These are phyloP conservation scores for Plebejus argus DNA, from an alignment of 2,888 invertebrate species.

Conservation along the genomic window DNA sequence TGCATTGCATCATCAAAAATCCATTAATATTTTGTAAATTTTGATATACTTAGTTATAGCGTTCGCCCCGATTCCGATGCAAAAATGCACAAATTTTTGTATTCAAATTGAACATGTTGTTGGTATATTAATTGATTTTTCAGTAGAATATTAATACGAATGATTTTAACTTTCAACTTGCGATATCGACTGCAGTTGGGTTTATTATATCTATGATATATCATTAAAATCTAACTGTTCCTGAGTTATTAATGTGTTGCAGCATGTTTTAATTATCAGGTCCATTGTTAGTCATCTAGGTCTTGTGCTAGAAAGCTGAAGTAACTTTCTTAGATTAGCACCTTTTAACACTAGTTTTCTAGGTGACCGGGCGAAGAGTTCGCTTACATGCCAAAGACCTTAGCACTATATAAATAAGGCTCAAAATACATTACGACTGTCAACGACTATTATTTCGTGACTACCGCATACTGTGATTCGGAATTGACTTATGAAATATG, in stretches of 20 bases:
- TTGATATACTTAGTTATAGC: no score
- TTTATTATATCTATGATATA: background rate
- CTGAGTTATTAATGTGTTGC: background rate
- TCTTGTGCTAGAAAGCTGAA: slow-evolving; percentile 22
- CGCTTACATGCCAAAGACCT: background rate
- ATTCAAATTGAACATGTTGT: no score
- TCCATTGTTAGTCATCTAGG: slow-evolving; percentile 18
- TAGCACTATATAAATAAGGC: background rate
- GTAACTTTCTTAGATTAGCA: slow-evolving; percentile 11
- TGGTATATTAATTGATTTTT: no score
- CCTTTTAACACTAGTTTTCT: background rate
- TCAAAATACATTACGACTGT: background rate
- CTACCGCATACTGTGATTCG: slow-evolving; percentile 3
- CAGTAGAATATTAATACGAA: no score
- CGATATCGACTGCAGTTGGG: no score
- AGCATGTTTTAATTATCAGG: slow-evolving; percentile 5
- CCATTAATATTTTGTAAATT: no score
- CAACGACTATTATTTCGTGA: background rate
- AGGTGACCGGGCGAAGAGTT: slow-evolving; percentile 13
- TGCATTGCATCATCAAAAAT: no score
- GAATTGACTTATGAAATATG: background rate
- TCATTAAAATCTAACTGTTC: background rate
- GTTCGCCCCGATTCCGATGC: no score
- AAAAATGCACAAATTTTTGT: no score
- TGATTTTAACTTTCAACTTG: no score